These are phyloP conservation scores for Indicator indicator DNA, from an alignment of 2,113 vertebrate genomes.

Conservation along the genomic window DNA sequence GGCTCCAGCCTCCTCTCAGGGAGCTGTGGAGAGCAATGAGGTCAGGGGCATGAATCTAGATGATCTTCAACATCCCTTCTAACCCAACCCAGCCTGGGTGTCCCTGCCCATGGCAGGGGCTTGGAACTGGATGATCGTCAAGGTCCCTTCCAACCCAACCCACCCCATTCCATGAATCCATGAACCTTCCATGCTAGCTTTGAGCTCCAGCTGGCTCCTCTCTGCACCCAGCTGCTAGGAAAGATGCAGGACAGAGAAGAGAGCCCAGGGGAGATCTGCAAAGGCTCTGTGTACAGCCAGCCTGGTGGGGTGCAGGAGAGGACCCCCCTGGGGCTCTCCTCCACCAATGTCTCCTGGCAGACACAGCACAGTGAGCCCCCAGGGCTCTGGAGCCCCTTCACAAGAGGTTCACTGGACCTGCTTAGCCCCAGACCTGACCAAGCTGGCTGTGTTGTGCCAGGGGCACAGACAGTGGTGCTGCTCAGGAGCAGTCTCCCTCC, in stretches of 20 bases:
- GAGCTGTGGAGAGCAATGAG: too few species aligned
- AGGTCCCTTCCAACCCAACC: too few species aligned
- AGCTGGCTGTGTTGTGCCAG: not conserved
- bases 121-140: too few species aligned
- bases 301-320: not conserved
- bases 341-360: rapidly evolving
- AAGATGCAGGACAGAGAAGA: not conserved
- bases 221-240: not conserved
- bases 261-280: not conserved
- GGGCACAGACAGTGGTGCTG: too few species aligned
- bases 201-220: not conserved
- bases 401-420: not conserved
- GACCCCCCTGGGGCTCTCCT: not conserved
- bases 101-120: too few species aligned
- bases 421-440: not conserved
- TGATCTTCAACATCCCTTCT: too few species aligned
- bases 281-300: not conserved
- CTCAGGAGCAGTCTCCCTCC: too few species aligned
- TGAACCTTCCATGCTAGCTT: too few species aligned
- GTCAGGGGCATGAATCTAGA: too few species aligned
- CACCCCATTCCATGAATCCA: too few species aligned
- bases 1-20: too few species aligned
- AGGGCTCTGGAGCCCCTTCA: not conserved
- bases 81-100: too few species aligned
- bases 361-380: not conserved